Evolutionary conservation across 2,113 vertebrate species (phyloP).

Genomic region (Glaucomys volans): DNA sequence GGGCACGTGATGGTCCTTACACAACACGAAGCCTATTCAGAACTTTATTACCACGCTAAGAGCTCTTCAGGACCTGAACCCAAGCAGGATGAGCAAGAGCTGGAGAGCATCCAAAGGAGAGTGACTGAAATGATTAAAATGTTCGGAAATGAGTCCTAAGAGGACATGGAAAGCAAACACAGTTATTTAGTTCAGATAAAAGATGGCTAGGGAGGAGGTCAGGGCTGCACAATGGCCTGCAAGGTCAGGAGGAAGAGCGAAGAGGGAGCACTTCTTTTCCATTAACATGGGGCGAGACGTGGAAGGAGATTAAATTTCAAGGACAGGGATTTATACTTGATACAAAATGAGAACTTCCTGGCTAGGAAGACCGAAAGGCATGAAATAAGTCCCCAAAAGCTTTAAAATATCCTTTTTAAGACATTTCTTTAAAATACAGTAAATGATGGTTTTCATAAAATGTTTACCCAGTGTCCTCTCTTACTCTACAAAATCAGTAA

Average conservation of each 20-base stretch:
- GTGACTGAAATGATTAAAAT: background rate
- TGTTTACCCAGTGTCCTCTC: slow-evolving; percentile 3
- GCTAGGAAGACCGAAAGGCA: background rate
- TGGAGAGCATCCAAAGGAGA: background rate
- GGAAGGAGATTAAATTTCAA: background rate
- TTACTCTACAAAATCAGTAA: slow-evolving; percentile 4
- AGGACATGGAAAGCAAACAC: slow-evolving; percentile 16
- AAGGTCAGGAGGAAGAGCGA: slow-evolving; percentile 5
- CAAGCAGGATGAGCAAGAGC: background rate
- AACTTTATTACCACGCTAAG: background rate
- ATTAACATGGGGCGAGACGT: background rate
- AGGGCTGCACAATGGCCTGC: background rate
- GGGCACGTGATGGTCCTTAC: background rate
- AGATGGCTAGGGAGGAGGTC: slow-evolving; percentile 14
- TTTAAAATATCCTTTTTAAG: slow-evolving; percentile 38
- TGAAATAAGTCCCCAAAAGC: background rate
- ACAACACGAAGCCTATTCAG: background rate
- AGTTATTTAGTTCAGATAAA: slow-evolving; percentile 42
- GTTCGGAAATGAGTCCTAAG: background rate
- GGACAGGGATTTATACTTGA: background rate
- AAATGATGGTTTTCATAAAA: background rate
- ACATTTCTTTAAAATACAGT: background rate
- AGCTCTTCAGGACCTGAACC: slow-evolving; percentile 30
- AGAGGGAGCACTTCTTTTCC: slow-evolving; percentile 11
- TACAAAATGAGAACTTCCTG: slow-evolving; percentile 15